Evolutionary conservation across 1,140 invertebrate genomes (phyloP), one percentile per base, ranked within the genome.

Genomic region (Drosophila leontia): DNA sequence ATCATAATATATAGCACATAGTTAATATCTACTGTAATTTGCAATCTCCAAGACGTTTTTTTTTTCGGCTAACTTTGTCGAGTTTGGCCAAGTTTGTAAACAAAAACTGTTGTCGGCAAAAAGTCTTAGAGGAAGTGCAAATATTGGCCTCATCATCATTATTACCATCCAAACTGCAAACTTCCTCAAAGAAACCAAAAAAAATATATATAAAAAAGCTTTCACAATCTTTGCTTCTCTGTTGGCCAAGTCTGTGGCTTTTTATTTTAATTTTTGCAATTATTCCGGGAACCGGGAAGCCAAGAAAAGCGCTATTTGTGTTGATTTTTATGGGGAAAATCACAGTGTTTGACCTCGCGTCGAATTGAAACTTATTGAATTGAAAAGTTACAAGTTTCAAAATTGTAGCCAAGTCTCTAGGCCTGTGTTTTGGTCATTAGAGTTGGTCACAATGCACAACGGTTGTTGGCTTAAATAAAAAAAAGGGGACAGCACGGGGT

Each of bases 41-140:
- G 53, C 53, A 15, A 26, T 23, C 35, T 23, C 13, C 0, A 3
- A 37, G 19, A 2, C n/a, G 15, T 7, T 5, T 53, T 58, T 37
- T 45, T 34, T 48, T 63, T 75, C 34, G 26, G 7, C 60, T 2
- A 55, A 34, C n/a, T 50, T 48, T 48, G 62, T 23, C 26, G 32
- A 44, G 19, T 60, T 47, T 69, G 23, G 34, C 48, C 11, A 12
- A 23, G 19, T 39, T 55, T 55, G 35, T 19, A 74, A 75, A 75
- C 29, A 75, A 55, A 55, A 55, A 39, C 19, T 19, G 19, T 23
- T 8, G 72, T 45, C 71, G 75, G 57, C 75, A 77, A 77, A 67
- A 78, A 62, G 75, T 78, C 76, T 78, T 74, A 86, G 69, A 75
- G 82, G 75, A 82, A 87, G 75, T 77, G 71, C 67, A 87, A 87